Conservation (phyloP, 1,140 invertebrate genomes). For the Caerostris extrusa region DNA sequence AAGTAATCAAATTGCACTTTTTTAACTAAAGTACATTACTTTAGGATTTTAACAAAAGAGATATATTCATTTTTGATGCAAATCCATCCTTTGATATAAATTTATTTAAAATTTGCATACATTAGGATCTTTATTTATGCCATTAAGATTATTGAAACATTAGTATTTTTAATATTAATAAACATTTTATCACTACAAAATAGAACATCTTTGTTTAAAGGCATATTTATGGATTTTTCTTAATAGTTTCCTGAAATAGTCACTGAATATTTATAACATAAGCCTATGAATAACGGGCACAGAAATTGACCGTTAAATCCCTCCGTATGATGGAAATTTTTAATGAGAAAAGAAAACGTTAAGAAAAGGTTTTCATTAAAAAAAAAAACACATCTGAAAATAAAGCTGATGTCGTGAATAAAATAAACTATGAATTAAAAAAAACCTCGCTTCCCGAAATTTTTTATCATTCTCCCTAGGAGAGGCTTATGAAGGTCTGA, state of each 20-base stretch:
- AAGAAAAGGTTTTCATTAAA: constrained; percentile 20
- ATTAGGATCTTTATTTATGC: too few species aligned
- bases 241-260: neutral
- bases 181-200: too few species aligned
- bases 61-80: too few species aligned
- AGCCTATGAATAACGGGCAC: neutral
- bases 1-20: too few species aligned
- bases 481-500: neutral
- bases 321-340: neutral
- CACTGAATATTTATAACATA: neutral
- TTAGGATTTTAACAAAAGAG: too few species aligned
- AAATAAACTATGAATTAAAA: neutral
- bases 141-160: too few species aligned
- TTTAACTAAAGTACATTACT: too few species aligned
- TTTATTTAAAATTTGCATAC: too few species aligned
- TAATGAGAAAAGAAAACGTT: neutral
- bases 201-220: too few species aligned
- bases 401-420: neutral
- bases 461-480: neutral
- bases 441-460: neutral
- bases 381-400: neutral
- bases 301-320: constrained; percentile 5
- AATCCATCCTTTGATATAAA: too few species aligned
- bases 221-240: neutral
- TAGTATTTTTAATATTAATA: too few species aligned